A percentile compares a stretch with the other conserved stretches of the same genome.
Evolutionary conservation across 2,797 vertebrate genomes (phyloP).

Genomic region (Neosilurus hyrtlii): DNA sequence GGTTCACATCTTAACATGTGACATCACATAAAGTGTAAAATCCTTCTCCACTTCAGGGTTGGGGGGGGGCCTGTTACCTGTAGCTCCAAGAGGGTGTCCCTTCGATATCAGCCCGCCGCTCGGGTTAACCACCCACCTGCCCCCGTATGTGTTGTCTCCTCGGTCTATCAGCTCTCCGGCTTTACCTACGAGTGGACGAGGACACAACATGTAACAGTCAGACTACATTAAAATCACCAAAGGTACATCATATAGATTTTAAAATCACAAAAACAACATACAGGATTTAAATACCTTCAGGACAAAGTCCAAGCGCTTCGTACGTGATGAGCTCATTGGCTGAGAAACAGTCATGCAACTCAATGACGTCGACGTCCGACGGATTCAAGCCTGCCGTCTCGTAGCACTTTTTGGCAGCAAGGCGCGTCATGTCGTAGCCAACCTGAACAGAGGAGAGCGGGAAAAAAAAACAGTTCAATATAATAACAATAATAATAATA

Average conservation of each 20-base stretch:
- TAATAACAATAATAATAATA: neutral
- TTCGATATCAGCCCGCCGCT: constrained; percentile 97
- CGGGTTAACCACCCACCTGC: constrained; percentile 95
- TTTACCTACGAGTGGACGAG: constrained; percentile 71
- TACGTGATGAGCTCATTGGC: constrained; percentile 92
- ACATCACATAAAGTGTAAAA: neutral
- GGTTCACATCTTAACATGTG: too few species aligned
- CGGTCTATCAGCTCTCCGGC: constrained; percentile 87
- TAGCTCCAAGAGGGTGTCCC: constrained; percentile 94
- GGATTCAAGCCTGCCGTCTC: constrained; percentile 77
- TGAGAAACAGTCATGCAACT: constrained; percentile 97
- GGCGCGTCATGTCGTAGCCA: constrained; percentile 88
- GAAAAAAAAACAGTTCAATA: neutral
- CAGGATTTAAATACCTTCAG: constrained; percentile 74
- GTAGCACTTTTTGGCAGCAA: constrained; percentile 82
- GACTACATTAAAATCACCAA: neutral
- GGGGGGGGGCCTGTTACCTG: constrained; percentile 72
- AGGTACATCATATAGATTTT: neutral
- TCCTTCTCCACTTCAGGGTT: too few species aligned
- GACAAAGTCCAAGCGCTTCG: constrained; percentile 91
- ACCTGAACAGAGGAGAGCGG: constrained; percentile 66
- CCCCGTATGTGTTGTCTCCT: constrained; percentile 95
- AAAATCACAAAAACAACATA: neutral
- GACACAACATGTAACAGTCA: neutral
- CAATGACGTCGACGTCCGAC: constrained; percentile 84